Evolutionary conservation across 2,113 vertebrate species (phyloP), one percentile per base, ranked within the genome.

Genomic region (Chaetodon trifascialis): DNA sequence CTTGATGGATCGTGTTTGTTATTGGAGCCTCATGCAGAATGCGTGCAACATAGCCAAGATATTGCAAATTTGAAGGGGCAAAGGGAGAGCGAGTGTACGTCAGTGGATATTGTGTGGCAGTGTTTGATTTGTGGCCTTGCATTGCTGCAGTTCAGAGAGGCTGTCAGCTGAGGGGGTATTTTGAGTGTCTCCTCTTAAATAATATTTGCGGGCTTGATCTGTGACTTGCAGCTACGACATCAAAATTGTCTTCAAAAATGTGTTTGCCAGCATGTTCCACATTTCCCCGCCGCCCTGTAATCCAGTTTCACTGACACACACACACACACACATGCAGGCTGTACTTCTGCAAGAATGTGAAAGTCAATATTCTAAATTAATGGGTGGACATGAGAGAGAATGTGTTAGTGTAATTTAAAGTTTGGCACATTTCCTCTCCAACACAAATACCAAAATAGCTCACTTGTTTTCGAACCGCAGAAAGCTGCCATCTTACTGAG

Each of bases 1-100:
- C 72, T 85, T 93, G 92, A 94, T 94, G 85, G 88, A 93, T 91
- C 73, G 79, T 85, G 86, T 93, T 94, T 93, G 83, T 85, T 86
- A 84, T 81, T 74, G 55, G 40, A 63, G 54, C 68, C 73, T 73
- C 25, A 30, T 73, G 79, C 34, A 60, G 59, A 82, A 75, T 55
- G 68, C 75, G 84, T 83, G 73, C 15, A n/a, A 65, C 80, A 49
- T 15, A 47, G 66, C 46, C 15, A n/a, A 71, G 40, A 58, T 74
- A 73, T 49, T 71, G 67, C 65, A 59, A 66, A 56, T 51, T 55
- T 76, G 15, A 52, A 8, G 9, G n/a, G 52, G 60, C 44, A 73
- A 63, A 75, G 11, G 36, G 10, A 80, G n/a, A 25, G 65, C n/a
- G 63, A 5, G n/a, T 21, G 19, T 3, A 46, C 0, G 12, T 46